A percentile compares a stretch with the other conserved stretches of the same genome.
Evolutionary conservation across 1,140 invertebrate genomes (phyloP).

Genomic region (Drosophila jambulina): DNA sequence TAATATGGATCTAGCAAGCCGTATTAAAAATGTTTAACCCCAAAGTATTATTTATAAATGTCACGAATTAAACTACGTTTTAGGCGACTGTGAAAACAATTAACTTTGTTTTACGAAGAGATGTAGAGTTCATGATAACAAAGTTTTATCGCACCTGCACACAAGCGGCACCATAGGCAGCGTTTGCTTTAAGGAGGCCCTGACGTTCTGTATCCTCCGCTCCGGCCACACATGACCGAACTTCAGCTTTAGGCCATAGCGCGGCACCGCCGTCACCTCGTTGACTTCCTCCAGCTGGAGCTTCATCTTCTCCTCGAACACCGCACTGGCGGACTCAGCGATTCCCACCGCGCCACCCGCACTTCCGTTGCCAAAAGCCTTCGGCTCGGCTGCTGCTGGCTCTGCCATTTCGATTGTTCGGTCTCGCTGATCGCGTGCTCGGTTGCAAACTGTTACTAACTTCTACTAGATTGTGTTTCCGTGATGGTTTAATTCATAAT

Average conservation of each 20-base stretch:
- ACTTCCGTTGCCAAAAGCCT: conserved; percentile 41
- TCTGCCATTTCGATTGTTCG: conserved; percentile 43
- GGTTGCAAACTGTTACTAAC: background rate
- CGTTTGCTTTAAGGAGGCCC: conserved; percentile 88
- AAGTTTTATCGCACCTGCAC: conserved; percentile 69
- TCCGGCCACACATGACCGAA: conserved; percentile 92
- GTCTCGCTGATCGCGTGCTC: conserved; percentile 32
- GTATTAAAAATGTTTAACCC: background rate
- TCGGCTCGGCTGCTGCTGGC: conserved; percentile 23
- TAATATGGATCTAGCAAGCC: background rate
- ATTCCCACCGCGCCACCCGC: conserved; percentile 17
- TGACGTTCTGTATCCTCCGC: conserved; percentile 89
- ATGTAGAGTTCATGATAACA: background rate
- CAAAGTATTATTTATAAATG: background rate
- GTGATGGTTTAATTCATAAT: conserved; percentile 37
- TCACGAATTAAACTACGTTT: background rate
- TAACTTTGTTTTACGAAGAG: no score
- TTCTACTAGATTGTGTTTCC: conserved; percentile 2
- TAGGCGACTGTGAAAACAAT: no score
- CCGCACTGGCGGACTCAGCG: conserved; percentile 75
- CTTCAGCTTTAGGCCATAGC: conserved; percentile 90
- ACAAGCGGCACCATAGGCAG: conserved; percentile 80
- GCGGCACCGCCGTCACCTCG: conserved; percentile 85
- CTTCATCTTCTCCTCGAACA: conserved; percentile 70
- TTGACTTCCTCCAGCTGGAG: conserved; percentile 57